Base-by-base conservation (phyloP, 2,888 invertebrate genomes). In the Apamea sordens region DNA sequence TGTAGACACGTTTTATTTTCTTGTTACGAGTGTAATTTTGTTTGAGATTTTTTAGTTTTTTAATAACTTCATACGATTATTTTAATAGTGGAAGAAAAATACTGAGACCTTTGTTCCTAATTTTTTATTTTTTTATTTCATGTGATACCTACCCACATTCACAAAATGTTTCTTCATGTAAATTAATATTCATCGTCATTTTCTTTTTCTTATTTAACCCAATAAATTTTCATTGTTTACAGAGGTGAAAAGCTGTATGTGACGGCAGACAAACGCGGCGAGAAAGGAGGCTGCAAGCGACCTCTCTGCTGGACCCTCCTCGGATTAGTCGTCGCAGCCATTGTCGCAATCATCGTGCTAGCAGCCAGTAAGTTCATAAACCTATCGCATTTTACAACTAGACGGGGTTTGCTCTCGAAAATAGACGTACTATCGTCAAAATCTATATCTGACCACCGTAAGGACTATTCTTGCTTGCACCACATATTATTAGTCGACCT, bases 181-280 rank as follows among this genome's bases (percentile, higher is more conserved):
- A 64, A 64, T 61, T 28, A 59, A 28, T 71, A 28, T 13, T 24
- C 0, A 44, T 65, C 18, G 11, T 21, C 5, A 44, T 59, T 61
- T 41, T 36, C 2, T 13, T 28, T 24, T 44, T 32, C 15, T 50
- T 63, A 13, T 50, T 28, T 28, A 18, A 65, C 56, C 64, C 18
- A 10, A 13, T 15, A 13, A 2, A 13, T 50, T 41, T 75, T 56
- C 3, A 0, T 77, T 85, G 92, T 92, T 98, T 97, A 76, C 97
- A 98, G 98, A 94, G 98, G 98, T 77, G 98, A 98, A 94, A 98
- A 98, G 93, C 94, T 98, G 77, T 98, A 98, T 93, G 98, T 98
- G 81, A 98, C 98, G 24, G 98, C 98, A 92, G 98, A 98, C 94
- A 98, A 98, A 93, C 97, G 98, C 77, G 97, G 98, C 76, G 97